Evolutionary conservation across 2,113 vertebrate genomes (phyloP).

Genomic region (Brachionichthys hirsutus): DNA sequence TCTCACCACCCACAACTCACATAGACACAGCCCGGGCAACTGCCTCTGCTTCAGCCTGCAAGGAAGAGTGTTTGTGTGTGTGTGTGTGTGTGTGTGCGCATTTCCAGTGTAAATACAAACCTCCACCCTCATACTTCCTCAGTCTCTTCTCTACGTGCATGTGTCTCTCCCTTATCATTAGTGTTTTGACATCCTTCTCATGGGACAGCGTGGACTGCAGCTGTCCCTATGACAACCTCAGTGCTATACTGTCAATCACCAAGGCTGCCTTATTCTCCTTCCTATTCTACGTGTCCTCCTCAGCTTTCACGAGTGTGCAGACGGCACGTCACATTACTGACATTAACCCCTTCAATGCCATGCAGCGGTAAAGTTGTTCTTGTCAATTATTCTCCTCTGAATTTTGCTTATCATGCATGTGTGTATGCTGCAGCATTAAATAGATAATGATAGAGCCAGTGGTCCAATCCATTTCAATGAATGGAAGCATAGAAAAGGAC

Average conservation of each 20-base stretch:
- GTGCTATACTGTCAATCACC: slow-evolving; percentile 60
- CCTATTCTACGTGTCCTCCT: slow-evolving; percentile 33
- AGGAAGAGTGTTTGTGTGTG: slow-evolving; percentile 30
- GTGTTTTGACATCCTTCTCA: slow-evolving; percentile 59
- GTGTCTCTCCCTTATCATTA: slow-evolving; percentile 48
- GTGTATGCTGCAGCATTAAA: slow-evolving; percentile 7
- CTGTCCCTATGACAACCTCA: slow-evolving; percentile 73
- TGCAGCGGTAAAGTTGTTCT: not conserved
- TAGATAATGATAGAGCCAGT: not conserved
- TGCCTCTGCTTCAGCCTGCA: slow-evolving; percentile 53
- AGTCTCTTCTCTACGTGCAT: slow-evolving; percentile 8
- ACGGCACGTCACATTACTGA: slow-evolving; percentile 40
- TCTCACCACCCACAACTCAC: slow-evolving; percentile 64
- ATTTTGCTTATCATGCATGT: too few relatives aligned
- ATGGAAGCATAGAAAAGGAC: not conserved
- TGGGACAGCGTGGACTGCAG: slow-evolving; percentile 53
- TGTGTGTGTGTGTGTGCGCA: slow-evolving; percentile 16
- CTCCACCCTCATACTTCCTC: slow-evolving; percentile 15
- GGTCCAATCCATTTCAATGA: not conserved
- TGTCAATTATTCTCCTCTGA: slow-evolving; percentile 20
- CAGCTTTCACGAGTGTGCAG: slow-evolving; percentile 61
- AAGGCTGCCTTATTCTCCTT: slow-evolving; percentile 32
- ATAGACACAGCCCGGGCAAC: slow-evolving; percentile 46
- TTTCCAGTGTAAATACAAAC: slow-evolving; percentile 47
- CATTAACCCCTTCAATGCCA: slow-evolving; percentile 33